Conservation (phyloP, 2,113 vertebrate genomes). For the Microcebus jonahi region DNA sequence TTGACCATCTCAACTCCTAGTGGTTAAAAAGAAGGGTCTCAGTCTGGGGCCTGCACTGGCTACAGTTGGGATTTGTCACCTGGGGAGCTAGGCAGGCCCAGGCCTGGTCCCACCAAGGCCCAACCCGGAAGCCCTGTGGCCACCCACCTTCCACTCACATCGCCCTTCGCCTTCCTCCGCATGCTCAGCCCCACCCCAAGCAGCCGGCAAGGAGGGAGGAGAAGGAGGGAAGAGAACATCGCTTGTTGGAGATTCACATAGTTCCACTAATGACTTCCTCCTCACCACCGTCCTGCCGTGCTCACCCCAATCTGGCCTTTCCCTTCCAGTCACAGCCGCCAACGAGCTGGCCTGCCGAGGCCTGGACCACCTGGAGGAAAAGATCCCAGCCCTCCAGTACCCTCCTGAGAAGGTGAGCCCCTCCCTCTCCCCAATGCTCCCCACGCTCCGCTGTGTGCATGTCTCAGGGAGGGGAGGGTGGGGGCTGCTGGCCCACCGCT, state of each 20-base stretch:
- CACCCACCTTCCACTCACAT: background rate
- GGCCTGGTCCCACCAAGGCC: background rate
- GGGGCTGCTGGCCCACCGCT: accelerated
- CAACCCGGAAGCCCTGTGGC: background rate
- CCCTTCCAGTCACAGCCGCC: constrained; percentile 84
- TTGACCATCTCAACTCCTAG: background rate
- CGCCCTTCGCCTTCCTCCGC: background rate
- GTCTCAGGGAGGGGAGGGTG: background rate
- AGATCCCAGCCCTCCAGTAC: constrained; percentile 88
- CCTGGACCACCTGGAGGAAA: constrained; percentile 88
- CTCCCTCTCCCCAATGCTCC: accelerated
- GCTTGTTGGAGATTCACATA: background rate
- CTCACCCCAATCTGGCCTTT: background rate
- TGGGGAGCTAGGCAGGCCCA: background rate
- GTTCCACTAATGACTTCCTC: background rate
- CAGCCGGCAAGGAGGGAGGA: background rate
- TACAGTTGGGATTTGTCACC: background rate
- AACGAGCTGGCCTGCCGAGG: constrained; percentile 88
- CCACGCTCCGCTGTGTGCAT: background rate
- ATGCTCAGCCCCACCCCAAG: accelerated
- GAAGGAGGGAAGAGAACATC: background rate
- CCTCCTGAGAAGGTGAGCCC: constrained; percentile 86
- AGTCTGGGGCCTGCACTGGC: background rate
- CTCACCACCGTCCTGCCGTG: background rate
- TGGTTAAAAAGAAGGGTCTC: background rate